Percentiles rank a stretch among this genome's conserved stretches.
phyloP scores from a whole-genome alignment of 2,888 invertebrate genomes.

The Tetrapedia diversipes region DNA sequence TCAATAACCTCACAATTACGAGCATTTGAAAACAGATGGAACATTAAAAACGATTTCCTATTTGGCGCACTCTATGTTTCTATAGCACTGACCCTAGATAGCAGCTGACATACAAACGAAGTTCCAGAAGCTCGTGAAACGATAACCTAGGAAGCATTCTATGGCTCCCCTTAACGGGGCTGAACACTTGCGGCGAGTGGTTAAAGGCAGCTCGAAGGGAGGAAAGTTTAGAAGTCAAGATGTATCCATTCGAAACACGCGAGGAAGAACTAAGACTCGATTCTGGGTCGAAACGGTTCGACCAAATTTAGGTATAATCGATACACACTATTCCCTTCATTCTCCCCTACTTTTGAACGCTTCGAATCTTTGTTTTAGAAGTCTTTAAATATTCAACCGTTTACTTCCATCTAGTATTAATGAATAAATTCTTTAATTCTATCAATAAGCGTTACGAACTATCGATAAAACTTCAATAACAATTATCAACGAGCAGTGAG shows the following conservation, averaged over 20 bases:
- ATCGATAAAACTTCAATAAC: too few species aligned
- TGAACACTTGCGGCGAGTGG: slow-evolving; percentile 7
- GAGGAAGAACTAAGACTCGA: background rate
- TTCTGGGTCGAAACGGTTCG: background rate
- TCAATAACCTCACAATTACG: too few species aligned
- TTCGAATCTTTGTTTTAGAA: too few species aligned
- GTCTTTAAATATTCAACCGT: too few species aligned
- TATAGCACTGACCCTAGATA: background rate
- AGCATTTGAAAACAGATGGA: background rate
- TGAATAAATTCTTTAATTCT: too few species aligned
- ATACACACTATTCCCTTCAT: background rate
- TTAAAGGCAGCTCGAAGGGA: slow-evolving; percentile 6
- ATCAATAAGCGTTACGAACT: too few species aligned
- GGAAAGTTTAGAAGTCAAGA: background rate
- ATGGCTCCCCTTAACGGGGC: slow-evolving; percentile 2
- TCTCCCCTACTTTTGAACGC: too few species aligned
- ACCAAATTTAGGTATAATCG: background rate
- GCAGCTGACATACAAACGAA: slow-evolving; percentile 6
- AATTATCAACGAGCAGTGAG: too few species aligned
- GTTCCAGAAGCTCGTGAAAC: background rate
- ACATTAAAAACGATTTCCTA: background rate
- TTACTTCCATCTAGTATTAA: too few species aligned
- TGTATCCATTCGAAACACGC: background rate
- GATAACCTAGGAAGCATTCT: background rate
- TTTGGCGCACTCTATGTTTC: background rate